Percentiles rank a stretch among this genome's conserved stretches.
Evolutionary conservation across 2,113 vertebrate genomes (phyloP).

Genomic region (Helogale parvula): DNA sequence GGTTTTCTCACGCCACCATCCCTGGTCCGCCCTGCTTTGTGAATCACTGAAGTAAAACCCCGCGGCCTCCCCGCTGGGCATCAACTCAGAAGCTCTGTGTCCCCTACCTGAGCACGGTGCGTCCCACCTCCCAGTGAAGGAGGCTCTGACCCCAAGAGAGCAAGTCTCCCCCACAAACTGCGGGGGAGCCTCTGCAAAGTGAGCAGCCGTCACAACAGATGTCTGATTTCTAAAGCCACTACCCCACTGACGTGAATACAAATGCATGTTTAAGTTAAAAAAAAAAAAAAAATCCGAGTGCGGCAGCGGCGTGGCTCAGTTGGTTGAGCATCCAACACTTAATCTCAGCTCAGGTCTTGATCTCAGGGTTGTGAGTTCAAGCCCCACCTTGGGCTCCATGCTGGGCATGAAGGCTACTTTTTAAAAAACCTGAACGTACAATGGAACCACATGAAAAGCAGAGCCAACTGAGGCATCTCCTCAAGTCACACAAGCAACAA

Average conservation of each 20-base stretch:
- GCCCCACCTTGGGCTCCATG: too few relatives aligned
- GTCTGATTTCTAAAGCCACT: not conserved
- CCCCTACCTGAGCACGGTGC: accelerated
- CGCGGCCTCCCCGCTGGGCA: accelerated
- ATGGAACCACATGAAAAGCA: accelerated
- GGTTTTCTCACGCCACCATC: not conserved
- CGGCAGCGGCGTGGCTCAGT: too few relatives aligned
- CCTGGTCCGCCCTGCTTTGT: not conserved
- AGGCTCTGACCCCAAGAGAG: accelerated
- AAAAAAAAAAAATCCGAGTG: not conserved
- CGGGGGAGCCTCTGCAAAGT: accelerated
- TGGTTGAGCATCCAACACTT: too few relatives aligned
- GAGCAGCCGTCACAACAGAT: not conserved
- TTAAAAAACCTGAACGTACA: accelerated
- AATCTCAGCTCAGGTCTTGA: too few relatives aligned
- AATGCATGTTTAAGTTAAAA: not conserved
- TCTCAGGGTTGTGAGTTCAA: too few relatives aligned
- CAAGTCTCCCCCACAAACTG: accelerated
- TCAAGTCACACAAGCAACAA: not conserved
- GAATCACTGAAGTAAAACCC: not conserved
- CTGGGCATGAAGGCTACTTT: too few relatives aligned
- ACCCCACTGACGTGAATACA: not conserved
- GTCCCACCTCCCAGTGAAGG: too few relatives aligned
- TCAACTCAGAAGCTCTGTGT: not conserved
- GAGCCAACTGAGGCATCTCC: accelerated